Evolutionary conservation across 1,140 invertebrate genomes (phyloP), one percentile per base, ranked within the genome.

Genomic region (Cotesia typhae): DNA sequence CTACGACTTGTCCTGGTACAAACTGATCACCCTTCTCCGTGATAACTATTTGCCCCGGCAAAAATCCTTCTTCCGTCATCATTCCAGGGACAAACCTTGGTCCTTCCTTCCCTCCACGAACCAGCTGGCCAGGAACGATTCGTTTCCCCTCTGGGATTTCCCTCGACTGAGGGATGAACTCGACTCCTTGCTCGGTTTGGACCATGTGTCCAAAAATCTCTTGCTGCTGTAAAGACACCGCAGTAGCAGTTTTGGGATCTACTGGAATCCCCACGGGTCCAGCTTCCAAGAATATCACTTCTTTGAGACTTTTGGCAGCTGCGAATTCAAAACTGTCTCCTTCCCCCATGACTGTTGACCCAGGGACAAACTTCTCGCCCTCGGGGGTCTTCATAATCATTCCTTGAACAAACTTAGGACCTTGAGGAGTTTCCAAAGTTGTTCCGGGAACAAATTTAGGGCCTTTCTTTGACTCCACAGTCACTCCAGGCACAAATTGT

Each of bases 21-120:
- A 94, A 93, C 72, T 92, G 90, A 80, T 93, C 91, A 2, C 91
- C 91, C 69, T 89, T 89, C 79, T 92, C 90, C 4, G 91, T 92
- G 71, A 88, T 90, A 0, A 93, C 90, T 71, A 91, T 88, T 85
- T 93, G 92, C 3, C 92, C 92, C 0, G 92, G 92, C 10, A 93
- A 85, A 79, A 94, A 93, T 41, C 90, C 90, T 60, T 89, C 86
- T 68, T 92, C 90, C 0, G 90, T 89, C 84, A 92, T 90, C 76
- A 90, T 89, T 67, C 92, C 92, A 6, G 92, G 91, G 4, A 93
- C 90, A 81, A 93, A 93, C 59, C 90, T 88, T 35, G 91, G 89
- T 66, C 89, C 89, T 66, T 90, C 90, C 17, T 85, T 85, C 64
- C 88, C 89, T 71, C 89, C 89, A 77, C 90, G 89, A 2, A 92